These are phyloP conservation scores for Poecilus cupreus DNA, from an alignment of 2,888 invertebrate species.

Conservation along the genomic window DNA sequence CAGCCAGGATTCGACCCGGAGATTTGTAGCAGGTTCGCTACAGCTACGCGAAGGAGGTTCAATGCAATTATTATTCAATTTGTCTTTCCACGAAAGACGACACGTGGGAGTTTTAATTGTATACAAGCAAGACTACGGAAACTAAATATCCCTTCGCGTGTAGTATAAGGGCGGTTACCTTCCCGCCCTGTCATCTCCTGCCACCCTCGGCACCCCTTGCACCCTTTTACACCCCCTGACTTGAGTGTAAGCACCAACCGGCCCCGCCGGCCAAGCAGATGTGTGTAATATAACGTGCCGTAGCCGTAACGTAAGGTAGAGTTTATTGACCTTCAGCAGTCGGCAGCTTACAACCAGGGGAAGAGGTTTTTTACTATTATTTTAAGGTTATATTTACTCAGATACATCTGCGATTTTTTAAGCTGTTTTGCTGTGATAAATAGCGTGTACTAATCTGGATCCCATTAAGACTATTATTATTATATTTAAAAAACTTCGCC, in stretches of 20 bases:
- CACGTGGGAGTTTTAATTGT: no score
- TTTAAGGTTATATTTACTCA: constrained; percentile 47
- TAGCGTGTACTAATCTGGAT: not conserved
- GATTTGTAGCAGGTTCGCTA: no score
- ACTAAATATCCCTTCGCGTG: not conserved
- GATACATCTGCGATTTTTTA: constrained; percentile 1
- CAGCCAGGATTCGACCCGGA: no score
- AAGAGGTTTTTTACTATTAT: constrained; percentile 25
- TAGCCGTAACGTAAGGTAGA: not conserved
- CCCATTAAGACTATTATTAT: no score
- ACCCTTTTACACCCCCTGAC: not conserved
- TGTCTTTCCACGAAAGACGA: no score
- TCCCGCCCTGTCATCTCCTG: not conserved
- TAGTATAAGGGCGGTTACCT: not conserved
- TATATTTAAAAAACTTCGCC: no score
- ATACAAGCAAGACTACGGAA: no score
- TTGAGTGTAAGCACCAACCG: not conserved
- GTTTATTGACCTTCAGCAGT: not conserved
- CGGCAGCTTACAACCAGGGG: not conserved
- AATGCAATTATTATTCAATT: no score
- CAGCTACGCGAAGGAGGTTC: no score
- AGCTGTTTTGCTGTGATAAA: not conserved
- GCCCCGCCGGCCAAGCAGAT: not conserved
- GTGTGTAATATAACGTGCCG: not conserved
- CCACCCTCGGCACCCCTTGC: not conserved